These are phyloP conservation scores for Nomada flava DNA, from an alignment of 2,888 invertebrate genomes.

Conservation along the genomic window DNA sequence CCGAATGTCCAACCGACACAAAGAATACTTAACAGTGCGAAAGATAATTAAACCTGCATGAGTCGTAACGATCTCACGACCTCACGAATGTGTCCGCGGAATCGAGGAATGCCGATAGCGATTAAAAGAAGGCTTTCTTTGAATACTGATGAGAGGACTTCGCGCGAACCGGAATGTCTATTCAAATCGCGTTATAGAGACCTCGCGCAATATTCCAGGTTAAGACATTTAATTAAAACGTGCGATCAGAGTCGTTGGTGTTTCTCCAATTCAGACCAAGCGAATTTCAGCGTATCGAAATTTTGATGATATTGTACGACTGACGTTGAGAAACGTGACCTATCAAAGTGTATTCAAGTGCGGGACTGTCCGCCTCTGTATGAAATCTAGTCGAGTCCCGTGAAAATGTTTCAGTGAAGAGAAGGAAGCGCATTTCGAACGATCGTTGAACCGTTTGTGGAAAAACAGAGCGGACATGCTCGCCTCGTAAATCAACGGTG, in stretches of 20 bases:
- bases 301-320: background rate
- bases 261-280: too few species aligned
- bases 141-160: conserved; percentile 45
- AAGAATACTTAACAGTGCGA: conserved; percentile 16
- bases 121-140: conserved; percentile 48
- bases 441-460: background rate
- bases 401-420: background rate
- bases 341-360: background rate
- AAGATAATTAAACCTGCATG: conserved; percentile 4
- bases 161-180: conserved; percentile 32
- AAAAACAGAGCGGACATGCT: background rate
- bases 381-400: background rate
- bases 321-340: background rate
- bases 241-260: conserved; percentile 10
- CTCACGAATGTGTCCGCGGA: background rate
- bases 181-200: background rate
- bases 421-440: background rate
- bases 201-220: conserved; percentile 26
- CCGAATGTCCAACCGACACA: background rate
- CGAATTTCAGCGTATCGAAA: background rate
- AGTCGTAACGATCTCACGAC: conserved; percentile 7
- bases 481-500: conserved; percentile 25
- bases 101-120: conserved; percentile 21
- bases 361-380: background rate
- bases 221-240: conserved; percentile 52